These are phyloP conservation scores for Gastrophryne carolinensis DNA, from an alignment of 2,797 vertebrate genomes.

Conservation along the genomic window DNA sequence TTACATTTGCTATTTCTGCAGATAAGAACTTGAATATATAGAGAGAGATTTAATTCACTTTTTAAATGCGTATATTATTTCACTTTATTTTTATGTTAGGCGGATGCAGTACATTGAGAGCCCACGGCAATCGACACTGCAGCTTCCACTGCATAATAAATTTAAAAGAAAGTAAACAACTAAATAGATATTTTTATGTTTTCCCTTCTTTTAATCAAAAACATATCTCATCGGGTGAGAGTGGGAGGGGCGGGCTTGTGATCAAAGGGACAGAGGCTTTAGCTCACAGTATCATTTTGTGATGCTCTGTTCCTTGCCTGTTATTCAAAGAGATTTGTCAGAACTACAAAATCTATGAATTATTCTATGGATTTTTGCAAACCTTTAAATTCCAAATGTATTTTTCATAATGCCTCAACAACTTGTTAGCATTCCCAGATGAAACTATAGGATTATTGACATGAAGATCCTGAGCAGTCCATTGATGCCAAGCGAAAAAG, in stretches of 20 bases:
- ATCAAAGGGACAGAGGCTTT: constrained; percentile 68
- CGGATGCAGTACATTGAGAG: constrained; percentile 1
- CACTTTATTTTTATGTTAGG: background rate
- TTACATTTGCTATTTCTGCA: constrained; percentile 24
- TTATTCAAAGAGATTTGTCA: constrained; percentile 66
- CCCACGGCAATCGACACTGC: constrained; percentile 25
- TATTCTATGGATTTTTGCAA: constrained; percentile 56
- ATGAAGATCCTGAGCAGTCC: constrained; percentile 72
- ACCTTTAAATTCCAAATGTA: constrained; percentile 62
- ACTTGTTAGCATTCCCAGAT: constrained; percentile 69
- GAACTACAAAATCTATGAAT: constrained; percentile 58
- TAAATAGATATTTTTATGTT: constrained; percentile 49
- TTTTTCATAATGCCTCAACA: constrained; percentile 61
- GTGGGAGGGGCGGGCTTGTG: constrained; percentile 65
- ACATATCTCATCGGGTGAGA: constrained; percentile 69
- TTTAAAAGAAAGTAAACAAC: constrained; percentile 29
- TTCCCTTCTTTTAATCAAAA: constrained; percentile 73
- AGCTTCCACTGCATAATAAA: constrained; percentile 15
- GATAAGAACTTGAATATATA: constrained; percentile 24
- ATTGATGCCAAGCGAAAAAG: constrained; percentile 78
- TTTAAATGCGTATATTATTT: background rate
- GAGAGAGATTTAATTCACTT: constrained; percentile 17
- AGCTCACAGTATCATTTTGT: constrained; percentile 62
- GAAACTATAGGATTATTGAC: constrained; percentile 73
- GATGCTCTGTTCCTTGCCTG: constrained; percentile 21